Conservation (phyloP, 1,140 invertebrate species). For the Laupala kohalensis region DNA sequence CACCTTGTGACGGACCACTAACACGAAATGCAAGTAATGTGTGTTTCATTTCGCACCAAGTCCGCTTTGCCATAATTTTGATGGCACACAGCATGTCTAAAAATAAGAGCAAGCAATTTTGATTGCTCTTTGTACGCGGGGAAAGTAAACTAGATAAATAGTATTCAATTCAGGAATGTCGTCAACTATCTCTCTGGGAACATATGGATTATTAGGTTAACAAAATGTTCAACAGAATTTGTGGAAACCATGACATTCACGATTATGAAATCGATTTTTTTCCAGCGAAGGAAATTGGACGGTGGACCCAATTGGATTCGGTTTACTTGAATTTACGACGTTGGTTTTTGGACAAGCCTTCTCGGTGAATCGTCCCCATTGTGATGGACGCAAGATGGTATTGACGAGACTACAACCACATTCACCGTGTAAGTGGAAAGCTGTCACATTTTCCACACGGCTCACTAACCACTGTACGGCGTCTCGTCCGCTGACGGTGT, state of each 20-base stretch:
- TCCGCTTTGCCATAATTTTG: too few species aligned
- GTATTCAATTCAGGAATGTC: too few species aligned
- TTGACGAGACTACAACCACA: not conserved
- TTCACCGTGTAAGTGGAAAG: not conserved
- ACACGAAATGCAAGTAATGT: too few species aligned
- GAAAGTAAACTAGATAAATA: too few species aligned
- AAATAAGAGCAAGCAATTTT: too few species aligned
- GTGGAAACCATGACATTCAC: not conserved
- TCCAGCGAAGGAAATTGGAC: not conserved
- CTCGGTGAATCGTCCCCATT: not conserved
- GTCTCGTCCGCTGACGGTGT: not conserved
- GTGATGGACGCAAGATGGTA: not conserved
- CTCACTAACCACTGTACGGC: not conserved
- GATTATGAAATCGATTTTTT: not conserved
- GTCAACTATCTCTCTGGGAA: too few species aligned
- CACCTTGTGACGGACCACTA: not conserved
- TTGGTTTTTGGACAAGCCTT: not conserved
- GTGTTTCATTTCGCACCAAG: too few species aligned
- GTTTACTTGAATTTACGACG: not conserved
- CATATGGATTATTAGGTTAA: too few species aligned
- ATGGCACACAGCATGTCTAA: too few species aligned
- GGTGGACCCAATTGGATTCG: not conserved
- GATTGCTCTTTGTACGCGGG: too few species aligned
- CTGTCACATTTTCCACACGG: not conserved
- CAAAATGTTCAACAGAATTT: not conserved